Base-by-base conservation (phyloP, 2,888 invertebrate species). In the Rotaria socialis region DNA sequence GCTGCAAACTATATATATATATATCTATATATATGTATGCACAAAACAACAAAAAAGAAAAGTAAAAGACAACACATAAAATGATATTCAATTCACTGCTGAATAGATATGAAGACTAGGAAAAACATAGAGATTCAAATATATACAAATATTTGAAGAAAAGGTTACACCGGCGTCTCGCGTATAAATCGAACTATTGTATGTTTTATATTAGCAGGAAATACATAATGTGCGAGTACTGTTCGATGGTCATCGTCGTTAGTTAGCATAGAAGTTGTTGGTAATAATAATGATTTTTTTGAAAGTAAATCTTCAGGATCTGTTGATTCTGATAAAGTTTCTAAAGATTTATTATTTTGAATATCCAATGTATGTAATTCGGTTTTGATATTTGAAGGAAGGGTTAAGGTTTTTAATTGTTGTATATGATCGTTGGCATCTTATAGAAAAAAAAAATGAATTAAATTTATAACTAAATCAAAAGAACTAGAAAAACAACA, bases 61-160 rank as follows among this genome's bases (percentile, higher is more conserved):
- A 55, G 10, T 22, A 55, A 55, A 27, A 35, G n/a, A 67, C 27
- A 35, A 67, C 67, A 67, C 27, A 16, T 35, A 67, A 67, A 67
- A 67, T 60, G 58, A 60, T 67, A 67, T 27, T 27, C 27, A 58
- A 67, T 67, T 67, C 67, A 67, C 67, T 67, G 67, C 67, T 67
- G 67, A 67, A 35, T 27, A 67, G 10, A 27, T 67, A 52, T 16
- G 11, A 35, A 67, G 67, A 67, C 67, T 67, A 67, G 67, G 67
- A 67, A 67, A 67, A 67, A 67, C 16, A 27, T 60, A 67, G 67
- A 67, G 67, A 67, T 67, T 67, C 67, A 27, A 14, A 67, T 67
- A 67, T 67, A 35, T 67, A 67, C 67, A 67, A 67, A 27, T 35
- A 8, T 16, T 52, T 16, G 16, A 35, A 27, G 67, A 67, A 35